A percentile compares a stretch with the other conserved stretches of the same genome.
Conservation (phyloP, 2,797 vertebrate genomes). For the Artibeus lituratus region DNA sequence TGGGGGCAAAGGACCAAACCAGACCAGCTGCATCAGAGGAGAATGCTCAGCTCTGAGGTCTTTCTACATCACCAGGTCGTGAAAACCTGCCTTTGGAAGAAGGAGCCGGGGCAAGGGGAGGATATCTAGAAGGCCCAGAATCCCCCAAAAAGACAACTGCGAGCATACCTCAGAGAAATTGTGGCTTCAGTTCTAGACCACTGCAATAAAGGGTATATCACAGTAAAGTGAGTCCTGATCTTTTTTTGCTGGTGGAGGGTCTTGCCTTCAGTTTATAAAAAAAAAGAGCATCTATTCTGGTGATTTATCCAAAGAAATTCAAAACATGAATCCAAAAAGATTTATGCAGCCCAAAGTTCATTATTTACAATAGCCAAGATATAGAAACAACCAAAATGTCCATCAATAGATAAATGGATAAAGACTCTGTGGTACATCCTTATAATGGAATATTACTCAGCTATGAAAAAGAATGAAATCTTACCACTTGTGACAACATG, state of each 20-base stretch:
- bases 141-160: not conserved
- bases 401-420: not conserved
- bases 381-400: not conserved
- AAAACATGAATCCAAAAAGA: not conserved
- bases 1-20: not conserved
- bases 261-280: not conserved
- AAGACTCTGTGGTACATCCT: not conserved
- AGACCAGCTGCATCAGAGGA: not conserved
- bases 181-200: not conserved
- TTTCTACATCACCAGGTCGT: too few relatives aligned
- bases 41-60: not conserved
- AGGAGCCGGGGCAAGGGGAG: not conserved
- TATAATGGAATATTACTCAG: not conserved
- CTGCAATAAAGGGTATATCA: not conserved
- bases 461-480: not conserved
- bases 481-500: not conserved
- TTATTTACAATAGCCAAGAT: not conserved
- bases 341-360: not conserved
- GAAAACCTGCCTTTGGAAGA: not conserved
- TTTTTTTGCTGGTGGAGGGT: not conserved
- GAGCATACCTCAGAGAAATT: not conserved
- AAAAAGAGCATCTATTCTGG: not conserved
- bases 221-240: not conserved
- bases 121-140: not conserved
- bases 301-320: not conserved